Evolutionary conservation across 2,113 vertebrate genomes (phyloP).

Genomic region (Tragelaphus imberbis): DNA sequence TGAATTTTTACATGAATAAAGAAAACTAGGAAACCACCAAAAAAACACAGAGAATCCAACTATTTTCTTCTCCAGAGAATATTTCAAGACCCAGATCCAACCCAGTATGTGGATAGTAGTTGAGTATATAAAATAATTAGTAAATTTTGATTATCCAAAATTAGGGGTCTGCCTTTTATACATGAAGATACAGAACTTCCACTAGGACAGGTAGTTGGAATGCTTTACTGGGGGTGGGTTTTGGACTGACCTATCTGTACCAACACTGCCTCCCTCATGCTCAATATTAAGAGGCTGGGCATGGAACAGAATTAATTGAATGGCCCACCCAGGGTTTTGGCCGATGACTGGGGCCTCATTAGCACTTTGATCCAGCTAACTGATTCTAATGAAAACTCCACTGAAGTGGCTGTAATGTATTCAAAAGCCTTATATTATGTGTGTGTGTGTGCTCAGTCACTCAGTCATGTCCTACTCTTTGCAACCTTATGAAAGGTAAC

Average conservation of each 20-base stretch:
- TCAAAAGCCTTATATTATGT: constrained; percentile 39
- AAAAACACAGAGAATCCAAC: constrained; percentile 36
- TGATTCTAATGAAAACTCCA: constrained; percentile 43
- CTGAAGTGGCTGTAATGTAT: constrained; percentile 13
- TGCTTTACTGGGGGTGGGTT: neutral
- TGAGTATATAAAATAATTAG: constrained; percentile 21
- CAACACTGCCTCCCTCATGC: neutral
- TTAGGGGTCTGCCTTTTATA: neutral
- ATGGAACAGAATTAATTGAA: constrained; percentile 18
- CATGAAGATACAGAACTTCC: constrained; percentile 4
- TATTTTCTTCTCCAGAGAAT: constrained; percentile 48
- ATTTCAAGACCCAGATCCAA: constrained; percentile 25
- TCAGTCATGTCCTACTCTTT: neutral
- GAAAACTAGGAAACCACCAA: constrained; percentile 55
- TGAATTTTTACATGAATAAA: constrained; percentile 33
- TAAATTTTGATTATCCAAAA: constrained; percentile 18
- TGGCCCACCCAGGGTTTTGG: neutral
- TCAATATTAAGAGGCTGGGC: neutral
- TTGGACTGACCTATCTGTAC: neutral
- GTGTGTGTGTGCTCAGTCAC: neutral
- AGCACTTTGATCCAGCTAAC: constrained; percentile 4
- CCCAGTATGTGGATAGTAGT: constrained; percentile 5
- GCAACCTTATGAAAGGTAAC: neutral
- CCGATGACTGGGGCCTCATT: constrained; percentile 8
- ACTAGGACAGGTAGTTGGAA: neutral